phyloP scores from a whole-genome alignment of 1,140 invertebrate genomes.

The Drosophila tsacasi region DNA sequence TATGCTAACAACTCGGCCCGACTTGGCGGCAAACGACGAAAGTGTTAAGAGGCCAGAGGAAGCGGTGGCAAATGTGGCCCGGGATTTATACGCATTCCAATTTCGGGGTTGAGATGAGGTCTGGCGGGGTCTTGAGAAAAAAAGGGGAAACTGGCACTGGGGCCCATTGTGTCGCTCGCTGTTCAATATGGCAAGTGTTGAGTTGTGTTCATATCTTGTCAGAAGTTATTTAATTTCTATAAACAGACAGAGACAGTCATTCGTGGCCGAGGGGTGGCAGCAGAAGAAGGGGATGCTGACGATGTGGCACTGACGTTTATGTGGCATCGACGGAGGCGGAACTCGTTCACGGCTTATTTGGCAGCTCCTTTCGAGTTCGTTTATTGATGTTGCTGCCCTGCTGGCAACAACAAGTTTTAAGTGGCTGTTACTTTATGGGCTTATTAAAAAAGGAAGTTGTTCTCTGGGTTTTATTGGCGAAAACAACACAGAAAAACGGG shows the following conservation, averaged over 20 bases:
- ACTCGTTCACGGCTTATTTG: constrained; percentile 56
- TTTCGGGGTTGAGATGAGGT: neutral
- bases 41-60: constrained; percentile 70
- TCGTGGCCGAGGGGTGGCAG: constrained; percentile 14
- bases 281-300: constrained; percentile 4
- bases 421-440: constrained; percentile 52
- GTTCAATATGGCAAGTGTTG: constrained; percentile 51
- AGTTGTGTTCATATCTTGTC: constrained; percentile 49
- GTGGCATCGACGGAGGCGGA: constrained; percentile 37
- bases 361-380: constrained; percentile 35
- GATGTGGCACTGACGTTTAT: constrained; percentile 53
- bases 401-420: constrained; percentile 48
- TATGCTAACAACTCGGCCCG: constrained; percentile 71
- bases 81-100: constrained; percentile 52
- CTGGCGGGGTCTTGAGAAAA: constrained; percentile 9
- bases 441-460: constrained; percentile 47
- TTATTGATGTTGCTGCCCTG: constrained; percentile 30
- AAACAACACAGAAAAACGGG: constrained; percentile 5
- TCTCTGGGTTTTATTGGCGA: constrained; percentile 22
- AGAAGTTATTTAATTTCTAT: constrained; percentile 42
- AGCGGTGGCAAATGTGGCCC: constrained; percentile 59
- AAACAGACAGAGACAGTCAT: constrained; percentile 29
- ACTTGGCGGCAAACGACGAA: constrained; percentile 55
- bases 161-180: constrained; percentile 13
- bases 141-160: neutral